phyloP scores from a whole-genome alignment of 1,140 invertebrate genomes.

The Heliconius hermathena region DNA sequence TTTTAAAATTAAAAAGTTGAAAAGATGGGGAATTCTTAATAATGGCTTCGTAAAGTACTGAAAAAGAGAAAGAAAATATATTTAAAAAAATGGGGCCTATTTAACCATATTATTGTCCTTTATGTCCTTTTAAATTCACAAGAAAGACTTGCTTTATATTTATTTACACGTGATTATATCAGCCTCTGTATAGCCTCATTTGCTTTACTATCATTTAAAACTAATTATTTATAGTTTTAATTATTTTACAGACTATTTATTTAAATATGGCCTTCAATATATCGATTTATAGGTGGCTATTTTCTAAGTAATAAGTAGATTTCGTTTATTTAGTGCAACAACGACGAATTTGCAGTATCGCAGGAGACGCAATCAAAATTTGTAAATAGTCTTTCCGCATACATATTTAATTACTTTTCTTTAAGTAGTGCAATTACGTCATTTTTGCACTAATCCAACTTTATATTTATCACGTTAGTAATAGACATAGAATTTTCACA shows the following conservation, averaged over 20 bases:
- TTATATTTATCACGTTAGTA: neutral
- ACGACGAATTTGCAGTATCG: neutral
- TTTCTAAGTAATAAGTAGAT: neutral
- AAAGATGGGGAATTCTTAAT: no score
- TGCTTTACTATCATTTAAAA: neutral
- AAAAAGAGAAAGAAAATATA: no score
- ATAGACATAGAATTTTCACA: neutral
- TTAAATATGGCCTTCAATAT: neutral
- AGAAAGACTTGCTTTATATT: neutral
- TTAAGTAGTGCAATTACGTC: no score
- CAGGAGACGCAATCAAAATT: neutral
- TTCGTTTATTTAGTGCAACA: neutral
- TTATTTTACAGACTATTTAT: neutral
- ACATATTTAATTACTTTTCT: no score
- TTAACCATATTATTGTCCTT: neutral
- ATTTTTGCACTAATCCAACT: no score
- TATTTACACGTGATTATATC: constrained; percentile 16
- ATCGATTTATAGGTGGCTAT: neutral
- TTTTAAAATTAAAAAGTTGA: no score
- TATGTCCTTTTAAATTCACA: neutral
- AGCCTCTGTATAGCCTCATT: constrained; percentile 44
- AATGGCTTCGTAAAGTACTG: no score
- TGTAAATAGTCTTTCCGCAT: neutral
- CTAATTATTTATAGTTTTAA: neutral
- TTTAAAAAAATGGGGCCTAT: no score